Evolutionary conservation across 2,113 vertebrate genomes (phyloP).

Genomic region (Gopherus flavomarginatus): DNA sequence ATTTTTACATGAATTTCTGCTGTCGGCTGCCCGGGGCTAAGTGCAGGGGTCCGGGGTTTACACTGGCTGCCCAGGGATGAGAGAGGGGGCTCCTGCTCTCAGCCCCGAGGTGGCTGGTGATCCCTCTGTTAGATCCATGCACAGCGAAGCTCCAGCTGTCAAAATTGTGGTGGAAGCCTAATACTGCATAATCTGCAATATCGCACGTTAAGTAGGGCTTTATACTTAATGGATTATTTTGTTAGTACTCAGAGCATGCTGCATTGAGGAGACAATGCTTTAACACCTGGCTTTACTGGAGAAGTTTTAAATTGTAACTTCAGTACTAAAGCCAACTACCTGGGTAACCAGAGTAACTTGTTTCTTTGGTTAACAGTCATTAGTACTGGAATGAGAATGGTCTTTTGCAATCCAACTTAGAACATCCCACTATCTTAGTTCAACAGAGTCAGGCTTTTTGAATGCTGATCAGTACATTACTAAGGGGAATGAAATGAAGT

Average conservation of each 20-base stretch:
- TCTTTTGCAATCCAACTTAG: background rate
- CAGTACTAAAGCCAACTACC: rapidly evolving
- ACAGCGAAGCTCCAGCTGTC: background rate
- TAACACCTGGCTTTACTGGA: background rate
- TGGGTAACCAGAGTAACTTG: background rate
- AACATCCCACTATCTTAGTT: background rate
- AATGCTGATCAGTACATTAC: background rate
- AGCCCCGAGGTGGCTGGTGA: too few species aligned
- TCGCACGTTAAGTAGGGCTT: background rate
- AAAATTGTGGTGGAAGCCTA: background rate
- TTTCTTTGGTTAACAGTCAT: background rate
- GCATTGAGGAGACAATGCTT: background rate
- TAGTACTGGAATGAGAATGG: background rate
- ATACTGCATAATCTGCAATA: background rate
- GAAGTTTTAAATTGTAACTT: background rate
- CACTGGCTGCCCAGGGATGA: background rate
- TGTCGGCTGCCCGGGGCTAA: background rate
- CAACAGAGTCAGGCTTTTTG: background rate
- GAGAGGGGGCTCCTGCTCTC: background rate
- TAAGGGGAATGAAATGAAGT: background rate
- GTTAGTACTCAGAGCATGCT: background rate
- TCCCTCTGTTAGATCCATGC: background rate
- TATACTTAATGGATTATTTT: background rate
- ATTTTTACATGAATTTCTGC: background rate
- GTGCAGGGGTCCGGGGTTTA: too few species aligned